A percentile compares a stretch with the other conserved stretches of the same genome.
Conservation (phyloP, 2,797 vertebrate species). For the Dicrostonyx torquatus region DNA sequence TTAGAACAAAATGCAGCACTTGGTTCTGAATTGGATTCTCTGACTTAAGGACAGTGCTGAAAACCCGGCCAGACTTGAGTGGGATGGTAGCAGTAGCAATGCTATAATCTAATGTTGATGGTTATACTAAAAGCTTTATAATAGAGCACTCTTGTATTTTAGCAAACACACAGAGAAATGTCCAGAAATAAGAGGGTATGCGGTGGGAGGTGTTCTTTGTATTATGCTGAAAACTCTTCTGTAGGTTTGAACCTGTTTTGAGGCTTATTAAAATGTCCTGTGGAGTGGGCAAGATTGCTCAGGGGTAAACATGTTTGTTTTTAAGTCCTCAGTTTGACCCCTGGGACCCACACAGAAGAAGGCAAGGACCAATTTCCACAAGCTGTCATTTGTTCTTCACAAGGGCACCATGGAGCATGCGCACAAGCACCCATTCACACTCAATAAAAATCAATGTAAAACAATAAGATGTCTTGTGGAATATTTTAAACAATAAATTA, state of each 20-base stretch:
- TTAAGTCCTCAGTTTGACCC: neutral
- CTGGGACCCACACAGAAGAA: neutral
- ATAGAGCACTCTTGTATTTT: neutral
- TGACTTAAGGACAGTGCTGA: conserved; percentile 1
- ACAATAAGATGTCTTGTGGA: neutral
- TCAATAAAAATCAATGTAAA: neutral
- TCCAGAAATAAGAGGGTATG: conserved; percentile 34
- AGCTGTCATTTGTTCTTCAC: neutral
- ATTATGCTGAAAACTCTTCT: neutral
- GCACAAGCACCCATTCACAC: too few relatives aligned
- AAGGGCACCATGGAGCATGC: neutral
- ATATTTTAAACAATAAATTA: neutral
- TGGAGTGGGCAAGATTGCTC: neutral
- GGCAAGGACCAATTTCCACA: neutral
- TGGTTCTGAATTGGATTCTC: conserved; percentile 44
- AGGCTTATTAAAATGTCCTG: neutral
- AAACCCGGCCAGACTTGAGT: conserved; percentile 33
- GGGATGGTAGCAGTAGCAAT: neutral
- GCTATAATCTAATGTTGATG: neutral
- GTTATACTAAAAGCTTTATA: conserved; percentile 42
- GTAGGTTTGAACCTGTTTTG: neutral
- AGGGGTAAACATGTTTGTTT: neutral
- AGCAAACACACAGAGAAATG: conserved; percentile 24
- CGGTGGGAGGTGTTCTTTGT: neutral
- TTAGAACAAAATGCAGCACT: conserved; percentile 15